Percentiles rank a stretch among this genome's conserved stretches.
Conservation (phyloP, 2,888 invertebrate species). For the Drosophila putrida region DNA sequence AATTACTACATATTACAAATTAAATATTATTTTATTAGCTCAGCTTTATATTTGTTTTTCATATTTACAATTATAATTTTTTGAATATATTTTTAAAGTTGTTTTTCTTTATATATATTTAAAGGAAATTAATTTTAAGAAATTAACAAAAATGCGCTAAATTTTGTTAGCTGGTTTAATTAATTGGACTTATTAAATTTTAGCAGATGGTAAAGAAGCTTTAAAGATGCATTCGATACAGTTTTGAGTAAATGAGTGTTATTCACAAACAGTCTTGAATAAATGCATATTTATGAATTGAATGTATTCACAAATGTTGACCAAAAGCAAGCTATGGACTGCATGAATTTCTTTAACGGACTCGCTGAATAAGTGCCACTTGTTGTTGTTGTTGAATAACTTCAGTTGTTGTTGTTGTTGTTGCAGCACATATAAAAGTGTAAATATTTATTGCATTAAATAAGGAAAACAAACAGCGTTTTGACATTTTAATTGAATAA, state of each 20-base stretch:
- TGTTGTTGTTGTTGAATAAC: constrained; percentile 4
- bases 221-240: background rate
- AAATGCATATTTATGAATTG: background rate
- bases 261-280: background rate
- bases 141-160: too few relatives aligned
- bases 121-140: too few relatives aligned
- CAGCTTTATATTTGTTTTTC: too few relatives aligned
- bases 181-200: background rate
- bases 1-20: too few relatives aligned
- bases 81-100: too few relatives aligned
- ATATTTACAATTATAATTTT: too few relatives aligned
- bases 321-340: background rate
- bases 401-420: constrained; percentile 14
- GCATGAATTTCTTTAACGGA: constrained; percentile 3
- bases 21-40: too few relatives aligned
- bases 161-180: too few relatives aligned
- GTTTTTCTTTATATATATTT: too few relatives aligned
- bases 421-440: constrained; percentile 51
- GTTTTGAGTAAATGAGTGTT: background rate
- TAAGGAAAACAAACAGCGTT: constrained; percentile 79
- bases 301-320: constrained; percentile 8
- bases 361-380: constrained; percentile 7
- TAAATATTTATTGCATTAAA: constrained; percentile 79
- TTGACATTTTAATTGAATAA: constrained; percentile 80
- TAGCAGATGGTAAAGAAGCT: background rate